phyloP scores from a whole-genome alignment of 2,113 vertebrate genomes.

The Bujurquina vittata region DNA sequence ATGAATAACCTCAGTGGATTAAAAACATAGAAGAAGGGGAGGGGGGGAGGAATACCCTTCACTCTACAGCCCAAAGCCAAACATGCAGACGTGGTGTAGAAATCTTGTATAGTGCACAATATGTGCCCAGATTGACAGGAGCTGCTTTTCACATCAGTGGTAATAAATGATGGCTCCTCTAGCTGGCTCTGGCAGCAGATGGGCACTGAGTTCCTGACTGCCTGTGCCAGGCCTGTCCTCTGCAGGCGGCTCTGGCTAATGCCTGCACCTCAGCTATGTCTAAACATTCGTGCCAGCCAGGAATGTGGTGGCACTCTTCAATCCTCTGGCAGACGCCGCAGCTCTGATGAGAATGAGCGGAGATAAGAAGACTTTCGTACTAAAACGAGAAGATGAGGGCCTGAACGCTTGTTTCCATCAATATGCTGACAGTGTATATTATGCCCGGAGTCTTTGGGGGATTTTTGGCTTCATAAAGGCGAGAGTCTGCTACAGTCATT shows the following conservation, averaged over 20 bases:
- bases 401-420: conserved; percentile 8
- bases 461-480: conserved; percentile 16
- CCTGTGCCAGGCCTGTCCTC: conserved; percentile 31
- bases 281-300: conserved; percentile 52
- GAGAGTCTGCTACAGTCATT: conserved; percentile 35
- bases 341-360: conserved; percentile 1
- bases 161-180: conserved; percentile 53
- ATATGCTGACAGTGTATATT: conserved; percentile 23
- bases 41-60: not conserved
- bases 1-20: conserved; percentile 27
- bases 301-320: conserved; percentile 52
- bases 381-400: not conserved
- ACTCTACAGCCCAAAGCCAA: conserved; percentile 14
- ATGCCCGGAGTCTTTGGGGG: conserved; percentile 8
- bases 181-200: conserved; percentile 54
- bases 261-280: conserved; percentile 27
- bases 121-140: conserved; percentile 47
- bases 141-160: conserved; percentile 66
- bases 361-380: conserved; percentile 30
- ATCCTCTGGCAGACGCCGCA: conserved; percentile 20
- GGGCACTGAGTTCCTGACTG: conserved; percentile 55
- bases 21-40: conserved; percentile 23
- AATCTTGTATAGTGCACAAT: conserved; percentile 24
- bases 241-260: conserved; percentile 48
- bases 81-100: conserved; percentile 17